These are phyloP conservation scores for Shinisaurus crocodilurus DNA, from an alignment of 2,113 vertebrate genomes.

Conservation along the genomic window DNA sequence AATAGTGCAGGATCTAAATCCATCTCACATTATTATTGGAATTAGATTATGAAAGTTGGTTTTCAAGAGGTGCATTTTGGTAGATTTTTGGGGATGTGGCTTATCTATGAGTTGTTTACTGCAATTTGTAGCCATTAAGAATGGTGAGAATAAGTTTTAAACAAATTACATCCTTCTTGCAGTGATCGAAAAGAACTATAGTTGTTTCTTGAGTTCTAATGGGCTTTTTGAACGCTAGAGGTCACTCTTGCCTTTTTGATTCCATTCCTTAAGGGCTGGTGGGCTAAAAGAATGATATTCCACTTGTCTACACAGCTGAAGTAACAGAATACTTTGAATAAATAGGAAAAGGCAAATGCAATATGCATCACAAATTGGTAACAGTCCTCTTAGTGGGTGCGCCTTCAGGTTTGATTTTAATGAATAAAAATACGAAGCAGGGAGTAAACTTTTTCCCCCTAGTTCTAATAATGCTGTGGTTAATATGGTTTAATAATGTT, in stretches of 20 bases:
- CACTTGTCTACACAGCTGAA: constrained; percentile 27
- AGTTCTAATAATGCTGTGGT: constrained; percentile 61
- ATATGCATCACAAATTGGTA: constrained; percentile 6
- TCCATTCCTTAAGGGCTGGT: neutral
- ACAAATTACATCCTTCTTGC: constrained; percentile 16
- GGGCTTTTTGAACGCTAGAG: constrained; percentile 62
- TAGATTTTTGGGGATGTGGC: neutral
- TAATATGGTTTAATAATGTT: constrained; percentile 68
- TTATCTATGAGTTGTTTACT: neutral
- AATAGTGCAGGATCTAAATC: neutral
- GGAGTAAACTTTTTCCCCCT: neutral
- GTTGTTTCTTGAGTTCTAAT: neutral
- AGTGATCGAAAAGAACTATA: constrained; percentile 26
- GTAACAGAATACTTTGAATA: constrained; percentile 44
- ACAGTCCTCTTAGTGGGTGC: neutral
- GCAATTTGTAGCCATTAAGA: constrained; percentile 12
- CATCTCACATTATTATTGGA: neutral
- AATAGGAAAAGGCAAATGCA: neutral
- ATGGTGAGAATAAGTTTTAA: constrained; percentile 11
- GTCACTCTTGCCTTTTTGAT: constrained; percentile 70
- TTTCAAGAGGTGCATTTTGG: neutral
- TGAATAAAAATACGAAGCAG: neutral
- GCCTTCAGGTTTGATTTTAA: neutral
- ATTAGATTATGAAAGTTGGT: neutral
- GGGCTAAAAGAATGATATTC: neutral